Evolutionary conservation across 64 coral and sea anemone genomes (phyloP), one percentile per base, ranked within the genome.

Genomic region (Actinia equina): DNA sequence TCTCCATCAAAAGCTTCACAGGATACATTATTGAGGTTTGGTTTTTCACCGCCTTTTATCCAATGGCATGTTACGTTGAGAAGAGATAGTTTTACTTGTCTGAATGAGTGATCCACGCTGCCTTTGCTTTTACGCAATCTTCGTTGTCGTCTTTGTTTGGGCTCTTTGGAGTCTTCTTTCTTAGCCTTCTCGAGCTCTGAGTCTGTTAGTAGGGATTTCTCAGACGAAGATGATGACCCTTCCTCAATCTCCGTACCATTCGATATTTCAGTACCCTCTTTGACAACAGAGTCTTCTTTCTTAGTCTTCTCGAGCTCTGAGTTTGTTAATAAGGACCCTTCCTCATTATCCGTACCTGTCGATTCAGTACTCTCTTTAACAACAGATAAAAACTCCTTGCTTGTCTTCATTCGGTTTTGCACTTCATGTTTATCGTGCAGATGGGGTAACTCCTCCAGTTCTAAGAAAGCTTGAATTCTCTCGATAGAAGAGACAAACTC

Each of bases 381-480:
- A 59, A 63, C 83, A 17, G 51, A 18, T 45, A 59, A 43, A 18
- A 5, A 85, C 53, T 85, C 59, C 4, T 59, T 63, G 5, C 43
- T 63, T 5, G 43, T 23, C 4, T 30, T 81, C 43, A 52, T 49
- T 22, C 42, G 49, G 41, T 17, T 51, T 46, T 81, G 44, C 43
- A 23, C 43, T 4, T 52, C 43, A 52, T 46, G 43, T 52, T 81
- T 81, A 16, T 14, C 7, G 3, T 44, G 17, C 43, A 52, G 7
- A 52, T 17, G 44, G 6, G 43, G 43, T 8, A 85, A 22, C 55
- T 89, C 52, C 20, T 89, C 78, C 44, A 80, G 19, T 17, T 89
- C 77, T 46, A 89, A 55, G 56, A 89, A 89, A 25, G 77, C 18
- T 63, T 89, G 77, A 17, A 83, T 82, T 43, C 87, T 79, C 41